Evolutionary conservation across 1,140 invertebrate genomes (phyloP).

Genomic region (Zaprionus tsacasi): DNA sequence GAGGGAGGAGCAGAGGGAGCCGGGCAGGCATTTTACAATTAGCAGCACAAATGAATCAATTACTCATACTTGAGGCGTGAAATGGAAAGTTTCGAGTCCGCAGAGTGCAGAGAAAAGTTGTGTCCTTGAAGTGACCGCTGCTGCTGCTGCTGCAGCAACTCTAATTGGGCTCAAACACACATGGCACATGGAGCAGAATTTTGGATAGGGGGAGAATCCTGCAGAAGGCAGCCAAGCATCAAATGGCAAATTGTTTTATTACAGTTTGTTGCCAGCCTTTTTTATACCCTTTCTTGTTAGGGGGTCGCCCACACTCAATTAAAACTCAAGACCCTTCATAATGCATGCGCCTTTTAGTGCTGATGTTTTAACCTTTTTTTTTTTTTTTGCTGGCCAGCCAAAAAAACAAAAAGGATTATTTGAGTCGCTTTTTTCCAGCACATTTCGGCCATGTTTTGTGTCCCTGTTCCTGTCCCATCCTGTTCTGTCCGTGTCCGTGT

Average conservation of each 20-base stretch:
- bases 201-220: constrained; percentile 1
- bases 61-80: constrained; percentile 79
- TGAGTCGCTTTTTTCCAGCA: constrained; percentile 47
- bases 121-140: constrained; percentile 75
- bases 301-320: constrained; percentile 74
- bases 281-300: constrained; percentile 24
- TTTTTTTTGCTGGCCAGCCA: background rate
- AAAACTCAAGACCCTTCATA: constrained; percentile 82
- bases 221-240: constrained; percentile 38
- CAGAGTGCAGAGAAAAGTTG: constrained; percentile 49
- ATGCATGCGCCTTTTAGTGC: constrained; percentile 76
- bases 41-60: constrained; percentile 76
- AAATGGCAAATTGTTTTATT: constrained; percentile 78
- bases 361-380: constrained; percentile 76
- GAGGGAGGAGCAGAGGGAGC: background rate
- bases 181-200: constrained; percentile 2
- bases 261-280: constrained; percentile 45
- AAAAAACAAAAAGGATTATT: constrained; percentile 69
- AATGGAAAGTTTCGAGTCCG: constrained; percentile 62
- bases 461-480: too few species aligned
- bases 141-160: constrained; percentile 53
- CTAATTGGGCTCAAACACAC: constrained; percentile 68
- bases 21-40: constrained; percentile 54
- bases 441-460: constrained; percentile 52
- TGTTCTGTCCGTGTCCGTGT: background rate